Conservation (phyloP, 2,797 vertebrate species). For the Aeoliscus strigatus region DNA sequence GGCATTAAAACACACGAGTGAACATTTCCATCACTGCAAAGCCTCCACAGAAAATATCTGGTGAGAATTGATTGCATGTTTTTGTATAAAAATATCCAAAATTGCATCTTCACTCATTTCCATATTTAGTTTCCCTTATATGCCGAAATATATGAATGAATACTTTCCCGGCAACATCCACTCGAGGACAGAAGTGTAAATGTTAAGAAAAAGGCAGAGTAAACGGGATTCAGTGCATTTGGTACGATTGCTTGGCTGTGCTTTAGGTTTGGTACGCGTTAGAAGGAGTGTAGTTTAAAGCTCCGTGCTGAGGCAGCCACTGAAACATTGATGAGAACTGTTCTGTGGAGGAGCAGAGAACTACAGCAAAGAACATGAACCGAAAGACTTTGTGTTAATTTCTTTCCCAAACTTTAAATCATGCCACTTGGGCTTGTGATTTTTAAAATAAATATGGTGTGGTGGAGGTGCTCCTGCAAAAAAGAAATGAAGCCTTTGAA, state of each 20-base stretch:
- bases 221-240: no score
- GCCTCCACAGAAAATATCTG: conserved; percentile 45
- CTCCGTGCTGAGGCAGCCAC: no score
- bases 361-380: no score
- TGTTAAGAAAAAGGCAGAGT: conserved; percentile 2
- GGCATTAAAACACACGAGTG: conserved; percentile 65
- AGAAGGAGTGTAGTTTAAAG: no score
- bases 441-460: no score
- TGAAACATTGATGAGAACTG: conserved; percentile 15
- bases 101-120: conserved; percentile 37
- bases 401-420: no score
- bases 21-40: conserved; percentile 57
- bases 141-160: conserved; percentile 15
- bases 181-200: conserved; percentile 2
- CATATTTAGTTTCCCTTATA: conserved; percentile 36
- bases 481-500: no score
- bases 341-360: conserved; percentile 3
- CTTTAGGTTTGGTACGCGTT: no score
- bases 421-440: no score
- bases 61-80: conserved; percentile 58
- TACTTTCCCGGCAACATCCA: not conserved
- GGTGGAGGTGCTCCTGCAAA: no score
- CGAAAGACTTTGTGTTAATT: no score
- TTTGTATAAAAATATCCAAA: conserved; percentile 49
- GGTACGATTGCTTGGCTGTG: no score